These are phyloP conservation scores for Baccha elongata DNA, from an alignment of 2,888 invertebrate species.

Conservation along the genomic window DNA sequence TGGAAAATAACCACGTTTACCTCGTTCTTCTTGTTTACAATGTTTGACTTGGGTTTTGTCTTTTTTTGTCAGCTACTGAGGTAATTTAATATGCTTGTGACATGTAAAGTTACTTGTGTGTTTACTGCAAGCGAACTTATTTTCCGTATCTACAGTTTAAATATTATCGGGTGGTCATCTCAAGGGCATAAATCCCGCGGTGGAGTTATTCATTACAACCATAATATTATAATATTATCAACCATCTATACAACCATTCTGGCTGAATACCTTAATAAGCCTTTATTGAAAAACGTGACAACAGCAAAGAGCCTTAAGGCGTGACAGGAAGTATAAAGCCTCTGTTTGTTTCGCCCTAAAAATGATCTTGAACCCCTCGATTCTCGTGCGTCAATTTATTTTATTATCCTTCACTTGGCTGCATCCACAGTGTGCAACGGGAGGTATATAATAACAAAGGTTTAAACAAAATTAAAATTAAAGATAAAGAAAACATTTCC, in stretches of 20 bases:
- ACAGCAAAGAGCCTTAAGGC: constrained; percentile 16
- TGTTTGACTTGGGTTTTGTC: constrained; percentile 27
- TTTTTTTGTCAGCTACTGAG: neutral
- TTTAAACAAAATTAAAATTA: neutral
- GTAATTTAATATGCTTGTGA: constrained; percentile 24
- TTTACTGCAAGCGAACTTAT: neutral
- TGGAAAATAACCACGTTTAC: constrained; percentile 25
- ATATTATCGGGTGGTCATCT: constrained; percentile 34
- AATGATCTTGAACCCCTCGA: constrained; percentile 42
- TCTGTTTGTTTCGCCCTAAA: constrained; percentile 16
- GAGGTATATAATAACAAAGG: constrained; percentile 7
- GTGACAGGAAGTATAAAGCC: constrained; percentile 47
- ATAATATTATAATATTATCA: no score
- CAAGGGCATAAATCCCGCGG: constrained; percentile 35
- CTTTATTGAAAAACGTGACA: constrained; percentile 43
- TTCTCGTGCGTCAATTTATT: constrained; percentile 10
- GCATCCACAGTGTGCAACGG: constrained; percentile 1
- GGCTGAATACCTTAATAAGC: neutral
- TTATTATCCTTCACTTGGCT: neutral
- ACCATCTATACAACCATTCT: constrained; percentile 36
- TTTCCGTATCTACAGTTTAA: constrained; percentile 13
- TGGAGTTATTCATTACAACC: constrained; percentile 20
- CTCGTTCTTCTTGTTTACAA: constrained; percentile 4
- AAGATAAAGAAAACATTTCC: neutral
- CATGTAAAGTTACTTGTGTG: neutral